Evolutionary conservation across 2,113 vertebrate genomes (phyloP), one percentile per base, ranked within the genome.

Genomic region (Smithornis capensis): DNA sequence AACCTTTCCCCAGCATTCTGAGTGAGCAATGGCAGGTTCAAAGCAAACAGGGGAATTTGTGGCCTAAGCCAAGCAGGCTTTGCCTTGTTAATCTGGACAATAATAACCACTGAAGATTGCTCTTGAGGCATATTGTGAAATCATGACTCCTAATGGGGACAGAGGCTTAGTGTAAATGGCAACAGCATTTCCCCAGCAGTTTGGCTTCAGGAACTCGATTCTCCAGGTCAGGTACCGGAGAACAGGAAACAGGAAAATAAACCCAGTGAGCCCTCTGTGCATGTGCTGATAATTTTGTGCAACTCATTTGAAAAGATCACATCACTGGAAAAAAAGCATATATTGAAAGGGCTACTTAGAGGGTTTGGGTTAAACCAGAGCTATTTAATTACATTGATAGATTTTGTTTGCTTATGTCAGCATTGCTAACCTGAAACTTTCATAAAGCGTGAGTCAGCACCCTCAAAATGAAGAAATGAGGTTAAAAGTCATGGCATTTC

Each of bases 301-400:
- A 0, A 19, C n/a, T 37, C 17, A 57, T 49, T 77, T 0, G 0
- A 67, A 83, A 27, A 78, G 27, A n/a, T 70, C 21, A 23, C 0
- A 2, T 56, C 11, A 28, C 1, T 53, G 33, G n/a, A 85, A 92
- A 33, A 83, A 88, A 88, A 64, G 3, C 4, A 27, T 9, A 5
- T 49, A 14, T 23, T 63, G 35, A 74, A 83, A 86, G 63, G 9
- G 17, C 18, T 93, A 8, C 45, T 65, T 83, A 37, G 29, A 67
- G 19, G 6, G 5, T 83, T 78, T 64, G 0, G 2, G 52, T 24
- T 38, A 56, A 84, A 64, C 19, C 42, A 27, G 29, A 59, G 21
- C 15, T 60, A 17, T 82, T 87, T 44, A 49, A 62, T 52, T 7
- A 40, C 10, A 44, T 1, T 23, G 31, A 59, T 53, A 45, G 27